These are phyloP conservation scores for Echeneis naucrates DNA, from an alignment of 2,797 vertebrate genomes.

Conservation along the genomic window DNA sequence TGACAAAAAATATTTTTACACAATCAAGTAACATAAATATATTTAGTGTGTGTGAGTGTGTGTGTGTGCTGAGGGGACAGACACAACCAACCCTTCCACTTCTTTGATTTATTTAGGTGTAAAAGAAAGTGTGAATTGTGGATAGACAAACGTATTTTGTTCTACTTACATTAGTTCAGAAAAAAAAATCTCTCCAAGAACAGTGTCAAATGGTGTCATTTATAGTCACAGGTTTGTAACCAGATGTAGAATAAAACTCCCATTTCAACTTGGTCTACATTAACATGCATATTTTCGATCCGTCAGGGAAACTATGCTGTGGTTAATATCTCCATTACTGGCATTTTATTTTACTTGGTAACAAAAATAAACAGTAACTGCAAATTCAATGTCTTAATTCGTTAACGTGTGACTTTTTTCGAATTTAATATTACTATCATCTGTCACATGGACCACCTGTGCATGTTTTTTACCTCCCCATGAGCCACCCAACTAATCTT, in stretches of 20 bases:
- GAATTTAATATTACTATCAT: not conserved
- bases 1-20: conserved; percentile 1
- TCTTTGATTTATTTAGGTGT: not conserved
- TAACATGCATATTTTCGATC: not conserved
- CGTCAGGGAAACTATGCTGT: too few relatives aligned
- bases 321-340: too few relatives aligned
- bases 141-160: not conserved
- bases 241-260: too few relatives aligned
- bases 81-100: not conserved
- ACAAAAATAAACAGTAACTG: not conserved
- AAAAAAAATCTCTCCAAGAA: not conserved
- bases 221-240: not conserved
- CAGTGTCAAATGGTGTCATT: not conserved
- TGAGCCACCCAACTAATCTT: not conserved
- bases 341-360: not conserved
- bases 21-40: not conserved
- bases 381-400: not conserved
- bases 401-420: not conserved
- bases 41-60: too few relatives aligned
- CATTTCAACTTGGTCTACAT: not conserved
- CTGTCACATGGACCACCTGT: not conserved
- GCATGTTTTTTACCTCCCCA: not conserved
- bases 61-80: not conserved
- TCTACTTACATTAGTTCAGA: not conserved
- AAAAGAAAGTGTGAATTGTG: not conserved